Percentiles rank a stretch among this genome's conserved stretches.
Evolutionary conservation across 2,797 vertebrate genomes (phyloP).

Genomic region (Sarcoramphus papa): DNA sequence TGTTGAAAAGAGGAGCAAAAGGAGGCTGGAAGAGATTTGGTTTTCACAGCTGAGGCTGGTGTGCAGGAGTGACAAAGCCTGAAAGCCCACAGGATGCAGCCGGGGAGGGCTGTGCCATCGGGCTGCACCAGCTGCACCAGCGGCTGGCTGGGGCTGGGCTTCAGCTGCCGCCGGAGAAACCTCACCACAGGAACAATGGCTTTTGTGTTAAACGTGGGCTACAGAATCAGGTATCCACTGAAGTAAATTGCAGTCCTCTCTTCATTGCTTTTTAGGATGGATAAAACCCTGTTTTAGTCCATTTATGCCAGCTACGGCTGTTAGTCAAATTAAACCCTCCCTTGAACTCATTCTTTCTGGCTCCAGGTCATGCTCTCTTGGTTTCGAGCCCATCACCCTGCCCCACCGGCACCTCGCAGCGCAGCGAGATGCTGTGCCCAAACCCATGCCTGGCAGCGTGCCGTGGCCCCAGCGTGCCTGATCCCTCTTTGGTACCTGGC

Average conservation of each 20-base stretch:
- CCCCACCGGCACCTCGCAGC: neutral
- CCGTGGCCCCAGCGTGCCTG: fast-evolving
- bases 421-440: neutral
- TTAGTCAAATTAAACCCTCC: neutral
- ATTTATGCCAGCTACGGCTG: neutral
- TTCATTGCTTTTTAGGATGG: neutral
- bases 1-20: neutral
- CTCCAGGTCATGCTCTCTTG: neutral
- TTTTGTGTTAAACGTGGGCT: neutral
- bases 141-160: neutral
- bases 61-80: neutral
- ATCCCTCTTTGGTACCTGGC: neutral
- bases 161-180: neutral
- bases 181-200: neutral
- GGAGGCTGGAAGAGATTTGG: neutral
- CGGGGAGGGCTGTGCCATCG: neutral
- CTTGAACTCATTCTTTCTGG: neutral
- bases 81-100: neutral
- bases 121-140: neutral
- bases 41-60: neutral
- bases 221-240: neutral
- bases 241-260: neutral
- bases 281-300: neutral
- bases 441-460: neutral
- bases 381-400: neutral